Evolutionary conservation across 2,888 invertebrate genomes (phyloP), one percentile per base, ranked within the genome.

Genomic region (Atrina japonica): DNA sequence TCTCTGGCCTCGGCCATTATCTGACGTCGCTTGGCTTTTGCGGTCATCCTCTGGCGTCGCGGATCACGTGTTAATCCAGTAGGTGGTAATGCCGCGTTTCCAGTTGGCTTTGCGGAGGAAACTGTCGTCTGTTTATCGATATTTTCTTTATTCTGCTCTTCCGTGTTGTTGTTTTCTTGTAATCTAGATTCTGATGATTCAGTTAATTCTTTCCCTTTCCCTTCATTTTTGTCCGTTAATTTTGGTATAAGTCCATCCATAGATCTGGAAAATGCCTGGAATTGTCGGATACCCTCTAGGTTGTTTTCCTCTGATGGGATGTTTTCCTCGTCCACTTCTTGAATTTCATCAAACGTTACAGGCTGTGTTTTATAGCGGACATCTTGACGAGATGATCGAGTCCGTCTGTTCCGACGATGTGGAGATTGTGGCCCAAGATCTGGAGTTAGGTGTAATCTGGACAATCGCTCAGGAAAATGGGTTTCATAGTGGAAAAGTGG

Each of bases 281-380:
- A 84, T 70, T 86, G 85, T 25, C 74, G 74, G 16, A 76, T 75
- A 21, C 73, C 76, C 40, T 66, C 61, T 1, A 49, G n/a, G n/a
- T 67, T 65, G 25, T 77, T 76, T 47, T 78, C 78, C 25, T 79
- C 79, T 11, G n/a, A n/a, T 63, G 75, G 78, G 45, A 75, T 77
- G 35, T 70, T 78, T 61, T 82, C 82, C 86, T 94, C 94, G 82
- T 94, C 94, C 21, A 94, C 94, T 91, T 94, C 94, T 93, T 94
- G 91, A 79, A 95, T 95, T 91, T 95, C 95, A 47, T 94, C 94
- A 89, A 95, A 95, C 52, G 95, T 95, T 77, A 95, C 93, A 1
- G 95, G 94, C 88, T 94, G 93, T 41, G 95, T 94, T 81, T 94
- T 92, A 86, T 93, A 94, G 55, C 94, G 91, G 3, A 90, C 81